Evolutionary conservation across 2,797 vertebrate genomes (phyloP), one percentile per base, ranked within the genome.

Genomic region (Sebastes trivittatus): DNA sequence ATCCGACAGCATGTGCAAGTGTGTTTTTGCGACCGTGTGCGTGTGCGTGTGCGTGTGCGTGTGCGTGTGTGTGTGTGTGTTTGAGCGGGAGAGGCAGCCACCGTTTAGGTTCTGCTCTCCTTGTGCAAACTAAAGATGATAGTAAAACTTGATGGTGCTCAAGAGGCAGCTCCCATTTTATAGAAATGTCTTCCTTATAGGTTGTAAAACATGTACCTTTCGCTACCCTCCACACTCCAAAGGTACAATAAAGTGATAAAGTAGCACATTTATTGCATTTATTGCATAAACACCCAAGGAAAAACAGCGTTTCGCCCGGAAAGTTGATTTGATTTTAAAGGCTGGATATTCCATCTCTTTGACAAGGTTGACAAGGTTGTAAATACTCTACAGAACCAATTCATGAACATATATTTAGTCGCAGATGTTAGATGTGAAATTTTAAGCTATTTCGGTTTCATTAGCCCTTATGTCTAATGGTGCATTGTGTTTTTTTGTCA

Each of bases 81-180:
- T 58, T 66, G 68, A 70, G 49, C 38, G 11, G 22, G 38, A 73
- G 78, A 80, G 60, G 78, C 78, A 78, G 84, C 68, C 74, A 75
- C 75, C 70, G 64, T 88, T 90, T 85, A 84, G 86, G 81, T 82
- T 86, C 86, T 86, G 72, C 69, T 83, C 85, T 88, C 83, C 77
- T 76, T 75, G 77, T 86, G 82, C 81, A 83, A 88, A 86, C 80
- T 92, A 90, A 88, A 87, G 87, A 88, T 84, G 89, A 90, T 63
- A 88, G 84, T 94, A 92, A 95, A 94, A 93, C 55, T 82, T 89
- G 87, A 93, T 94, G 91, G 86, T 80, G 90, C 91, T 92, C 92
- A 86, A 79, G 88, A 93, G 90, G 88, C 84, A 92, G 87, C 90
- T 93, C 89, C 84, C 82, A 75, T 92, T 92, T 92, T 91, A 92